Evolutionary conservation across 1,140 invertebrate species (phyloP), one percentile per base, ranked within the genome.

Genomic region (Drosophila mayri): DNA sequence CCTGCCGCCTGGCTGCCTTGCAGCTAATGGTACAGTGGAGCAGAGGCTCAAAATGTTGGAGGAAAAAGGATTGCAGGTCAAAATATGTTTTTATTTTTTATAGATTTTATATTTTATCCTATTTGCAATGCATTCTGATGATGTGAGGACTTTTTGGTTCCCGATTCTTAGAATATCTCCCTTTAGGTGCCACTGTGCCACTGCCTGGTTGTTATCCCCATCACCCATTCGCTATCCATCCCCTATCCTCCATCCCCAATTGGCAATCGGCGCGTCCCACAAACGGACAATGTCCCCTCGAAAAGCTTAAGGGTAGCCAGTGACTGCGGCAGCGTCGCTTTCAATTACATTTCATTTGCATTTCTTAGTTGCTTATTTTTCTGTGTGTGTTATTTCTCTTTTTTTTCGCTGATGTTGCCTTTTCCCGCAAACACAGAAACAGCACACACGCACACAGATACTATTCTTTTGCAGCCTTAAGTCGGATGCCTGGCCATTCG

Each of bases 291-390:
- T 90, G 85, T 88, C 85, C 85, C 85, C 85, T 85, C 72, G 40
- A 60, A 85, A 79, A 85, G 85, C 85, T 88, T 88, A 88, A 88
- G 85, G 85, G 85, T 88, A 76, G 86, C 85, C 80, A 76, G 66
- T 65, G 52, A 41, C 58, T n/a, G 59, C 74, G 59, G 61, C 84
- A 37, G 79, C 74, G 78, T 54, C 81, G 85, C 74, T 88, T 88
- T 88, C 85, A 90, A 90, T 88, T 88, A 90, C 85, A 90, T 90
- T 88, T 90, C 85, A 85, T 90, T 88, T 90, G 85, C 85, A 81
- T 85, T 88, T 90, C 62, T 77, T 75, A 78, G 73, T 71, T 81
- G 80, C 77, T 90, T 90, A 90, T 90, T 85, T 81, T 46, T 81
- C 62, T 83, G 58, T 78, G 81, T 86, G 58, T 57, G 52, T 47